A percentile compares a stretch with the other conserved stretches of the same genome.
Evolutionary conservation across 2,888 invertebrate genomes (phyloP).

Genomic region (Dicycla oo): DNA sequence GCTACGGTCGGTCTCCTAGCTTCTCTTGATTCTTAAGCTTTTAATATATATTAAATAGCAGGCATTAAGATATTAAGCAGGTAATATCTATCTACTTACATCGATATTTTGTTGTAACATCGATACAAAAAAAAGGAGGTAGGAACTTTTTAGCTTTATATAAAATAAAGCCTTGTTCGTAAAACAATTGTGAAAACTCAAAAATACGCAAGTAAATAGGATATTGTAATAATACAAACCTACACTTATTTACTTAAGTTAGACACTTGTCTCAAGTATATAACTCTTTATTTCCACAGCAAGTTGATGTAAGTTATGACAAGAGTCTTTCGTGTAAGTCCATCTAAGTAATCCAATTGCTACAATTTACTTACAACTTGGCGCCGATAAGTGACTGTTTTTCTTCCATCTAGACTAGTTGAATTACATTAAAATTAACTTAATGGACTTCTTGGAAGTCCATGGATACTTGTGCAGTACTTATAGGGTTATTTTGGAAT

Average conservation of each 20-base stretch:
- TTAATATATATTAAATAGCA: no score
- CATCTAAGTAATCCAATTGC: conserved; percentile 54
- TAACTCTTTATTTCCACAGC: conserved; percentile 6
- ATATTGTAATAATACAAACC: background rate
- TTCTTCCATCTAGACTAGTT: conserved; percentile 46
- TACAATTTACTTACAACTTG: conserved; percentile 40
- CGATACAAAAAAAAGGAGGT: background rate
- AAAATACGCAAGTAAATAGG: background rate
- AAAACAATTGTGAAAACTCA: background rate
- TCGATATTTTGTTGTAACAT: background rate
- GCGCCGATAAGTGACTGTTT: conserved; percentile 40
- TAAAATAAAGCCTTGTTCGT: background rate
- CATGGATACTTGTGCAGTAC: background rate
- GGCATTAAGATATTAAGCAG: no score
- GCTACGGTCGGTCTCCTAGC: no score
- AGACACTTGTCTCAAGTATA: background rate
- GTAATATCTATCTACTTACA: background rate
- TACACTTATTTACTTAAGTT: background rate
- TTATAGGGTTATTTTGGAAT: background rate
- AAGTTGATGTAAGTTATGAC: conserved; percentile 19
- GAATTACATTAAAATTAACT: conserved; percentile 39
- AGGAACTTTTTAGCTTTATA: background rate
- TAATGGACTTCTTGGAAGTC: conserved; percentile 1
- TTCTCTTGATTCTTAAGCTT: no score
- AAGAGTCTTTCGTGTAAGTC: conserved; percentile 8